Evolutionary conservation across 2,888 invertebrate species (phyloP), one percentile per base, ranked within the genome.

Genomic region (Taphrorychus bicolor): DNA sequence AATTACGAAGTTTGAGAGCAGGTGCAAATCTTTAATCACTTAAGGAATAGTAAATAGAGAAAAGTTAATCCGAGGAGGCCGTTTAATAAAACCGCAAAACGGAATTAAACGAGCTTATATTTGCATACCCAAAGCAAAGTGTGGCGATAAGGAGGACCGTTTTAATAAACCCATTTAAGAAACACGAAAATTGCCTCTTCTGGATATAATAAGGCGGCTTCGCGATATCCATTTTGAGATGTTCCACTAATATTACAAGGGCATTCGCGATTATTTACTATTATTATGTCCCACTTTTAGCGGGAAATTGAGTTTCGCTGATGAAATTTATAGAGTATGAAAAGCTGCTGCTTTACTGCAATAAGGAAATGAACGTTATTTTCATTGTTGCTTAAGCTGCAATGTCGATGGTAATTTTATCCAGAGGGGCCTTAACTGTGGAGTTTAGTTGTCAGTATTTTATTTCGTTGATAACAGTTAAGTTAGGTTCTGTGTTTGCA

Each of bases 71-170:
- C 22, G 7, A 16, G 45, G 18, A 52, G 49, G 18, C 22, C 32
- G n/a, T 45, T 48, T 56, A 62, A 56, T 62, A 56, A 18, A 62
- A 54, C 62, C 5, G 18, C 53, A 24, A 62, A 62, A 45, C 11
- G 14, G 32, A 63, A 57, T 63, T 51, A 63, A 63, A 63, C 41
- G 24, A 48, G 18, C 18, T 14, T 58, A 41, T 17, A 51, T 63
- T 58, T 51, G 51, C 63, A 63, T 57, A 63, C 41, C 63, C 51
- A 58, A 63, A 63, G 57, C 45, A 57, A 24, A 54, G 54, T 48
- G 23, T 62, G 49, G 56, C n/a, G 63, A 63, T 63, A 63, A 58
- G 63, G 22, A 40, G 49, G 45, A 53, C 53, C 52, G 45, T 56
- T 62, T 62, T 57, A 56, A 56, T 56, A 62, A 62, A 17, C 49